These are phyloP conservation scores for Myzus persicae DNA, from an alignment of 1,140 invertebrate species.

Conservation along the genomic window DNA sequence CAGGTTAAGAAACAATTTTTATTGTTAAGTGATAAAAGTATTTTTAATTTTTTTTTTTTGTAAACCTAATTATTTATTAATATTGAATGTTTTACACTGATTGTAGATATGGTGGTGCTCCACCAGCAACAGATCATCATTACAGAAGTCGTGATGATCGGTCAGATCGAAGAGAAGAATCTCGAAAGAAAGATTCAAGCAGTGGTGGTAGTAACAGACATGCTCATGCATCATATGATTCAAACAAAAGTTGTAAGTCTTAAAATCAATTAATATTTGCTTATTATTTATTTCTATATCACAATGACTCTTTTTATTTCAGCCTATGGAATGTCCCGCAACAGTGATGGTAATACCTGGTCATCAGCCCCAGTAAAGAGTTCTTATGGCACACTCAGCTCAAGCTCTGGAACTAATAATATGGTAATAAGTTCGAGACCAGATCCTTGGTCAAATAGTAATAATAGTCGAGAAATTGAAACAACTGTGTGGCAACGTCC, in stretches of 20 bases:
- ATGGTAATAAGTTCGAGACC: slow-evolving; percentile 37
- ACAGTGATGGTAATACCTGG: slow-evolving; percentile 40
- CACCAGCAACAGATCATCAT: slow-evolving; percentile 45
- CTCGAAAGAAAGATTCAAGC: slow-evolving; percentile 49
- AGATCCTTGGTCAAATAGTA: slow-evolving; percentile 46
- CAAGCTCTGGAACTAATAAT: slow-evolving; percentile 44
- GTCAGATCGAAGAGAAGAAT: slow-evolving; percentile 43
- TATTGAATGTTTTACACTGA: not conserved
- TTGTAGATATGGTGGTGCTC: slow-evolving; percentile 49
- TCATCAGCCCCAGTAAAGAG: slow-evolving; percentile 28
- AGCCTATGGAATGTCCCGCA: slow-evolving; percentile 56
- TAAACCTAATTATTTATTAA: not conserved
- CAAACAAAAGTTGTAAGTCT: slow-evolving; percentile 51
- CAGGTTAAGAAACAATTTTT: slow-evolving; percentile 14
- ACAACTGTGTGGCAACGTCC: slow-evolving; percentile 55
- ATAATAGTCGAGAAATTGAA: slow-evolving; percentile 50
- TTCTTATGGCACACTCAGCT: slow-evolving; percentile 19
- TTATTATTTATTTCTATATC: not conserved
- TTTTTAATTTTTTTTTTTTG: no score
- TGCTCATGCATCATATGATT: slow-evolving; percentile 44
- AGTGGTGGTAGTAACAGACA: slow-evolving; percentile 35
- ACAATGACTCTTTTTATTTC: not conserved
- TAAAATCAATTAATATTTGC: not conserved
- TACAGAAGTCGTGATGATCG: slow-evolving; percentile 52
- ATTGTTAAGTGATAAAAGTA: not conserved